These are phyloP conservation scores for Orcinus orca DNA, from an alignment of 2,113 vertebrate genomes.

Conservation along the genomic window DNA sequence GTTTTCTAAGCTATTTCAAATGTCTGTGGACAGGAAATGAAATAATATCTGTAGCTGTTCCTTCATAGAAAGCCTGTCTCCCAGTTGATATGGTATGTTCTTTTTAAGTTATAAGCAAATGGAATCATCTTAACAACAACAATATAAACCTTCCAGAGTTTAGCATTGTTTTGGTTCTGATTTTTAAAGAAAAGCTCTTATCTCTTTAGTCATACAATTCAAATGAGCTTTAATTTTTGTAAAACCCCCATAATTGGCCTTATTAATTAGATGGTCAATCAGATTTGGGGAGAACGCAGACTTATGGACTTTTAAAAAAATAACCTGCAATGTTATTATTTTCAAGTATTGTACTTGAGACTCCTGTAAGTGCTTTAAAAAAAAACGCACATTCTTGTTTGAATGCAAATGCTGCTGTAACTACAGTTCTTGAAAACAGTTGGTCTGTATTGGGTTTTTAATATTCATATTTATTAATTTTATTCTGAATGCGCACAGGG, in stretches of 20 bases:
- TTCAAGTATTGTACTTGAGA: conserved; percentile 65
- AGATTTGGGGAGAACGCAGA: conserved; percentile 38
- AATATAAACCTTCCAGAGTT: conserved; percentile 48
- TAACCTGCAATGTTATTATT: conserved; percentile 57
- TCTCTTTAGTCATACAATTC: conserved; percentile 49
- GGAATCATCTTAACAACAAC: conserved; percentile 25
- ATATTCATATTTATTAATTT: conserved; percentile 64
- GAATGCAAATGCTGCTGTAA: conserved; percentile 55
- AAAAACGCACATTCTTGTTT: conserved; percentile 42
- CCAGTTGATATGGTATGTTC: background rate
- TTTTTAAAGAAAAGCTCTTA: conserved; percentile 58
- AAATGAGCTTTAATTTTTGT: conserved; percentile 58
- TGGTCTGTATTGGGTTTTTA: conserved; percentile 33
- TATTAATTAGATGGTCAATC: conserved; percentile 53
- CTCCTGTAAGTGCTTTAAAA: conserved; percentile 46
- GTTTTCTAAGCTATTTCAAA: conserved; percentile 48
- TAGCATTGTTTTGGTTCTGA: conserved; percentile 27
- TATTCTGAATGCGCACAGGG: conserved; percentile 37
- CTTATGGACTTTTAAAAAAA: background rate
- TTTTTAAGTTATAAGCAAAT: conserved; percentile 56
- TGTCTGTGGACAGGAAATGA: conserved; percentile 57
- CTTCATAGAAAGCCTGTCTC: conserved; percentile 10
- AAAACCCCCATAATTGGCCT: background rate
- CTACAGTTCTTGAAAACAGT: conserved; percentile 42
- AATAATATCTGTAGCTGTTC: conserved; percentile 27